Base-by-base conservation (phyloP, 2,888 invertebrate species). In the Salpingus planirostris region DNA sequence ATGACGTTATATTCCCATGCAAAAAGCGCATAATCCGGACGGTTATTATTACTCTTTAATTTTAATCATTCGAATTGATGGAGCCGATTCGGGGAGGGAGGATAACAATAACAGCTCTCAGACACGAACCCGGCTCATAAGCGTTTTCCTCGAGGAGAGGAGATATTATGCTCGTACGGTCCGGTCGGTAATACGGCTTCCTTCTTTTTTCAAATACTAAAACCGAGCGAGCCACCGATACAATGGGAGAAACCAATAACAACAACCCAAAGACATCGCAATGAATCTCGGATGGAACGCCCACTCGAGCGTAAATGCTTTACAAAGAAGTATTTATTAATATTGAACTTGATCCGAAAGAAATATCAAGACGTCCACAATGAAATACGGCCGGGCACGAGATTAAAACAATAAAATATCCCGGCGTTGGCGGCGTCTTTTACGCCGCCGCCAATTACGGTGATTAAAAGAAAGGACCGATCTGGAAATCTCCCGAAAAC, bases 261-360 rank as follows among this genome's bases (percentile, higher is more conserved):
- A 44, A 29, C 44, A 46, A 30, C 38, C 39, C 46, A 43, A 43
- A 47, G 50, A 60, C 57, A 55, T 55, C 48, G 59, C 59, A 55
- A 57, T 62, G 63, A 64, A 62, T 64, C 62, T 59, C 47, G 52
- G 54, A 52, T 54, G 47, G 42, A 49, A 50, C 50, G 50, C 50
- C 50, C 47, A 49, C 41, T 40, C 40, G 44, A 47, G 46, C 50
- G 50, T 50, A 49, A 49, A 50, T 48, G 43, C 50, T 49, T 48
- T 49, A 47, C 48, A 49, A 49, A 48, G 51, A 49, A 48, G 47
- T 49, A 52, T 52, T 52, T 52, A 52, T 52, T 52, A 52, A 52
- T 50, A 50, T 52, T 46, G 50, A 47, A 50, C 44, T 46, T 46
- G 52, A 47, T 43, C 40, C 36, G 38, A 29, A 37, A 36, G 45